Evolutionary conservation across 1,140 invertebrate genomes (phyloP), one percentile per base, ranked within the genome.

Genomic region (Calosoma granatense): DNA sequence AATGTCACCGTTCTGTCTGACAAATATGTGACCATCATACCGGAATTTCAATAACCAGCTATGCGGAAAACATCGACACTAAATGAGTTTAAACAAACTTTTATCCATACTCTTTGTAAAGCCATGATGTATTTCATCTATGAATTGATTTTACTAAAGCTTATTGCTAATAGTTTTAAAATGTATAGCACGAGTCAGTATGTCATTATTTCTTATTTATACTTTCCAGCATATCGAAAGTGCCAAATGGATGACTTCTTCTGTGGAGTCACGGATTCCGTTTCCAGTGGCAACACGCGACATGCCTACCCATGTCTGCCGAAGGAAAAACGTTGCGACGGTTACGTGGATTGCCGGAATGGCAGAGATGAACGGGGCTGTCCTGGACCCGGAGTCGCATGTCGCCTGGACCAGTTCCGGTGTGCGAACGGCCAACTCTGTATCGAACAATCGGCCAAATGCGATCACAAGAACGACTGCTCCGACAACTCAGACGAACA

Each of bases 401-500:
- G 92, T 65, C 79, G 83, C 47, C 75, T 93, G 58, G 90, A 93
- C 73, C 90, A 95, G 78, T 95, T 94, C 75, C 80, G 90, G 23
- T 96, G 93, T 72, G 83, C 84, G 58, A 82, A 86, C 61, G 88
- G 87, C 12, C 80, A 85, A 63, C 85, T 85, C 60, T 97, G 93
- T 72, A 84, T 95, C 56, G 90, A 94, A 62, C 78, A 81, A 30
- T 74, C 78, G 36, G 78, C 82, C 60, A 90, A 91, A 69, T 95
- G 92, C 70, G 90, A 94, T 72, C 88, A 94, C 70, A 84, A 84
- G 66, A 85, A 92, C 68, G 91, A 94, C 67, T 94, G 91, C 65
- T 87, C 83, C 2, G 92, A 94, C 69, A 91, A 90, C 67, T 90
- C 87, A 6, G 92, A 95, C 70, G 92, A 96, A 71, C 81, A 83